Conservation (phyloP, 2,888 invertebrate species). For the Pollenia angustigena region DNA sequence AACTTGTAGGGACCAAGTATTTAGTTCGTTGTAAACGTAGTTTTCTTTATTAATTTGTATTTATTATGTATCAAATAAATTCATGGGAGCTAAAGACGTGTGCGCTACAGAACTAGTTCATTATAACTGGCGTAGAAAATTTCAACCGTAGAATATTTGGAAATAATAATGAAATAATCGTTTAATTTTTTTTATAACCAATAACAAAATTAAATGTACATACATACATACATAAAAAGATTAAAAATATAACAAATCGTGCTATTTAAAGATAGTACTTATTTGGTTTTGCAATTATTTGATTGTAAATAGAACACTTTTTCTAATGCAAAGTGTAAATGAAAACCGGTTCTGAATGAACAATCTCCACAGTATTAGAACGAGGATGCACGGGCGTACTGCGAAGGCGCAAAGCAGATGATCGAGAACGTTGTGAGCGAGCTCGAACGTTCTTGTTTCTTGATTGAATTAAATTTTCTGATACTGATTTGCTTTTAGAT, state of each 20-base stretch:
- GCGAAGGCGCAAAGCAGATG: constrained; percentile 74
- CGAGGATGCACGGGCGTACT: constrained; percentile 64
- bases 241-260: constrained; percentile 41
- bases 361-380: constrained; percentile 74
- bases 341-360: constrained; percentile 78
- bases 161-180: too few species aligned
- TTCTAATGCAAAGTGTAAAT: constrained; percentile 77
- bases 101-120: too few species aligned
- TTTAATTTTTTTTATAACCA: too few species aligned
- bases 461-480: constrained; percentile 77
- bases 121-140: too few species aligned
- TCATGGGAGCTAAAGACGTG: too few species aligned
- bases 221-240: not conserved
- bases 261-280: not conserved
- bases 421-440: constrained; percentile 59
- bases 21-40: too few species aligned
- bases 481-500: constrained; percentile 63
- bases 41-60: too few species aligned
- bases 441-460: constrained; percentile 66
- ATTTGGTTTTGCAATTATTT: constrained; percentile 49
- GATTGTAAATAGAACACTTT: constrained; percentile 49
- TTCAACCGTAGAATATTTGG: too few species aligned
- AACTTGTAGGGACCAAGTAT: too few species aligned
- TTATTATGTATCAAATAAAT: too few species aligned
- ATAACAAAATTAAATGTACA: not conserved